phyloP scores from a whole-genome alignment of 2,888 invertebrate genomes.

The Netelia virgata region DNA sequence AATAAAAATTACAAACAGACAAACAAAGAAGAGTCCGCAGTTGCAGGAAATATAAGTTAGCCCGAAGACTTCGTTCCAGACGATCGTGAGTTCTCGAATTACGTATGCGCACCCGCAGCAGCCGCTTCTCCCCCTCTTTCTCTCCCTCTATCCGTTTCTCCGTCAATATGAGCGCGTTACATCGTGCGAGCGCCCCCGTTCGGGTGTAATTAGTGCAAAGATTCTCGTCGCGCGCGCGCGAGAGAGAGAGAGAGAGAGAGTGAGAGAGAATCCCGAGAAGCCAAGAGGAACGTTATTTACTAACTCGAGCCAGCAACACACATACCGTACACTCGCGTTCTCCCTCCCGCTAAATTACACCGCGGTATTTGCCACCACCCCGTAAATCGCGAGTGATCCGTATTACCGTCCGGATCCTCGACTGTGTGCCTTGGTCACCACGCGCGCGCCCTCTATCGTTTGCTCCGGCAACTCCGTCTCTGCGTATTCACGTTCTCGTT shows the following conservation, averaged over 20 bases:
- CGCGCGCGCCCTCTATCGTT: slow-evolving; percentile 45
- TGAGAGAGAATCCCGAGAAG: neutral
- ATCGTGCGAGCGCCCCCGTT: slow-evolving; percentile 24
- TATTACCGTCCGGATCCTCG: slow-evolving; percentile 29
- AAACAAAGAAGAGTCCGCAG: neutral
- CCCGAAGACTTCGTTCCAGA: slow-evolving; percentile 34
- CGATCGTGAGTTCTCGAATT: slow-evolving; percentile 27
- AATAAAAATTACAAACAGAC: neutral
- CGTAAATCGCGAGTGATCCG: slow-evolving; percentile 73
- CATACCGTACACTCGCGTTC: slow-evolving; percentile 17
- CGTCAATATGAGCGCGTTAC: slow-evolving; percentile 49
- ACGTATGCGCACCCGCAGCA: slow-evolving; percentile 16
- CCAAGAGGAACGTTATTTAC: slow-evolving; percentile 74
- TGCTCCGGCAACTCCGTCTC: slow-evolving; percentile 30
- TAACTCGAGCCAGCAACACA: slow-evolving; percentile 68
- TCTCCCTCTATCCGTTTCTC: no score
- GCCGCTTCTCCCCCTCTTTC: neutral
- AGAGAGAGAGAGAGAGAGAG: neutral
- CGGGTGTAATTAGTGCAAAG: slow-evolving; percentile 70
- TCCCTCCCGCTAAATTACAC: slow-evolving; percentile 73
- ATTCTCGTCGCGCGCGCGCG: slow-evolving; percentile 28
- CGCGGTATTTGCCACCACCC: slow-evolving; percentile 71
- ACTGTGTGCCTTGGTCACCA: slow-evolving; percentile 12
- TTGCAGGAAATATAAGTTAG: slow-evolving; percentile 14
- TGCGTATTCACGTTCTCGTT: slow-evolving; percentile 8